These are phyloP conservation scores for Porites divaricata DNA, from an alignment of 92 coral and sea anemone genomes.

Conservation along the genomic window DNA sequence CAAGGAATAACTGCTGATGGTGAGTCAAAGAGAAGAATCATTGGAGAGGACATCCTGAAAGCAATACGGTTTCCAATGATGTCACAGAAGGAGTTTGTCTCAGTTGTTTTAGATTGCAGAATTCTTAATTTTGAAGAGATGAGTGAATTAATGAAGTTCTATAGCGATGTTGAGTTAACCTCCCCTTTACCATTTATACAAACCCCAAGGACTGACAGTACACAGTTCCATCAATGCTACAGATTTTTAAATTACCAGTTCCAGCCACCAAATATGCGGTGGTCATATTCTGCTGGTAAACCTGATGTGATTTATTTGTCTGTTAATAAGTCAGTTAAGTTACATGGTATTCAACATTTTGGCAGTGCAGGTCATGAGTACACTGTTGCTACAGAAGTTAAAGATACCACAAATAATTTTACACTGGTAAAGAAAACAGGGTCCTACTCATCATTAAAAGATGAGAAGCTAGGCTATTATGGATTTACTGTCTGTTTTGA, in stretches of 20 bases:
- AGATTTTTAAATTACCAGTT: too few species aligned
- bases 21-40: slow-evolving; percentile 1
- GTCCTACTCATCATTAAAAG: neutral
- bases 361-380: neutral
- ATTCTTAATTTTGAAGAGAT: neutral
- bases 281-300: too few species aligned
- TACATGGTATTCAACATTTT: neutral
- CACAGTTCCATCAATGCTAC: neutral
- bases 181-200: neutral
- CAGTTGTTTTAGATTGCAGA: slow-evolving; percentile 8
- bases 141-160: neutral
- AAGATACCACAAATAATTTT: neutral
- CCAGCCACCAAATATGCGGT: neutral
- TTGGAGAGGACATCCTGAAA: slow-evolving; percentile 22
- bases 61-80: slow-evolving; percentile 29
- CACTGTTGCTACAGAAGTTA: slow-evolving; percentile 8
- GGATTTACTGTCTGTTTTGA: neutral
- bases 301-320: neutral
- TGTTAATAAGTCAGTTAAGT: neutral
- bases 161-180: neutral
- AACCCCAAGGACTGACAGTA: neutral
- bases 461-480: neutral
- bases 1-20: slow-evolving; percentile 9
- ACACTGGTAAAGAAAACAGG: neutral
- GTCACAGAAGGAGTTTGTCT: slow-evolving; percentile 10